Base-by-base conservation (phyloP, 2,888 invertebrate species). In the Lycophotia porphyrea region DNA sequence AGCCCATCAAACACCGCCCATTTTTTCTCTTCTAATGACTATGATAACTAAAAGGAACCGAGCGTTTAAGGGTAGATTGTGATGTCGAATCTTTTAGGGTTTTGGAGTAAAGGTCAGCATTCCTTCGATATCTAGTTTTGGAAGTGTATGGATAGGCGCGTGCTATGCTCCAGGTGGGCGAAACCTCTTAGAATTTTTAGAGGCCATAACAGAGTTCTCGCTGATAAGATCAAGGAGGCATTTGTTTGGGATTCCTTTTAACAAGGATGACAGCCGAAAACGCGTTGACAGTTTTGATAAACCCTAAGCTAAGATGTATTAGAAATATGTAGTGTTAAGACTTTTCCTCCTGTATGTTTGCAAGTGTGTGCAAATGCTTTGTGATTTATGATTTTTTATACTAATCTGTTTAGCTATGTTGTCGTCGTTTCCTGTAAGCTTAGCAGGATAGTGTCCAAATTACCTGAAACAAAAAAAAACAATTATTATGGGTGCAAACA, bases 41-140 rank as follows among this genome's bases (percentile, higher is more conserved):
- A 63, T 55, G 85, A 87, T 88, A 88, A 81, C 71, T 84, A 82
- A 88, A 88, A 81, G 84, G 82, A 87, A 78, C 74, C 61, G 61
- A 75, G 49, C 69, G 55, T 80, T 87, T 87, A 86, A 83, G 85
- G 80, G 69, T 83, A 78, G 72, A 80, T 78, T 86, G 80, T 71
- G 71, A 60, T 42, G 42, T 52, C 64, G 55, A 61, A 71, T 71
- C 52, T 66, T 80, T 76, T 24, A 34, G 39, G 49, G 31, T 3
- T 31, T 64, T 52, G 39, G n/a, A 68, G 70, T 69, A 18, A 74
- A 74, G n/a, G 63, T n/a, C 39, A 63, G 27, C 63, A 86, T 85
- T 84, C 84, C 52, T 76, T 27, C 5, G 74, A 13, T 85, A 86
- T 85, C 84, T 78, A 66, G 58, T 64, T 60, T 69, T 47, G 34